These are phyloP conservation scores for Crepidodera aurea DNA, from an alignment of 2,888 invertebrate genomes.

Conservation along the genomic window DNA sequence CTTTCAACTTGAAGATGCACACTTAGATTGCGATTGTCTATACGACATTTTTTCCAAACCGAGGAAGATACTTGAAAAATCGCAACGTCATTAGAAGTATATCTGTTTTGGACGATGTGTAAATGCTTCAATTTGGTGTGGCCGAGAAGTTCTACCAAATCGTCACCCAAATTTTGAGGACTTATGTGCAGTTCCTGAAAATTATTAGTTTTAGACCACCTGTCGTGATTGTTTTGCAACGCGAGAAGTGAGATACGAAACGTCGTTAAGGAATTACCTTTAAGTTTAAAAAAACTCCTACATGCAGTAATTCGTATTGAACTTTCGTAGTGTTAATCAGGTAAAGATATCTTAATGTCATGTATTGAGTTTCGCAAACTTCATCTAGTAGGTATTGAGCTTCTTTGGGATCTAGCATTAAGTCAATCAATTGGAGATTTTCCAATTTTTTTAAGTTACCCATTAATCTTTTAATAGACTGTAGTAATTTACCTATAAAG, in stretches of 20 bases:
- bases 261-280: no score
- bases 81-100: slow-evolving; percentile 67
- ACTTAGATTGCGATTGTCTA: slow-evolving; percentile 68
- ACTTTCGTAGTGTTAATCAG: slow-evolving; percentile 79
- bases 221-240: no score
- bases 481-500: slow-evolving; percentile 29
- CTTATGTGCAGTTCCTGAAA: slow-evolving; percentile 69
- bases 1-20: slow-evolving; percentile 77
- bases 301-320: slow-evolving; percentile 75
- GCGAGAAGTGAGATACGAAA: no score
- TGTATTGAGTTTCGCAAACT: slow-evolving; percentile 71
- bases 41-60: slow-evolving; percentile 63
- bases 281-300: slow-evolving; percentile 79
- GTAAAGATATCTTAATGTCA: slow-evolving; percentile 69
- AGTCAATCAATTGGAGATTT: slow-evolving; percentile 73
- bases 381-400: slow-evolving; percentile 77
- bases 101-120: slow-evolving; percentile 77
- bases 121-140: slow-evolving; percentile 71
- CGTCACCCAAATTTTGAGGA: slow-evolving; percentile 79
- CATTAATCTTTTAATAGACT: slow-evolving; percentile 72
- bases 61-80: slow-evolving; percentile 63
- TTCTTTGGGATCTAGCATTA: slow-evolving; percentile 76
- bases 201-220: no score
- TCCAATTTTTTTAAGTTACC: slow-evolving; percentile 70
- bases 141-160: slow-evolving; percentile 73